Base-by-base conservation (phyloP, 2,113 vertebrate genomes). In the Picathartes gymnocephalus region DNA sequence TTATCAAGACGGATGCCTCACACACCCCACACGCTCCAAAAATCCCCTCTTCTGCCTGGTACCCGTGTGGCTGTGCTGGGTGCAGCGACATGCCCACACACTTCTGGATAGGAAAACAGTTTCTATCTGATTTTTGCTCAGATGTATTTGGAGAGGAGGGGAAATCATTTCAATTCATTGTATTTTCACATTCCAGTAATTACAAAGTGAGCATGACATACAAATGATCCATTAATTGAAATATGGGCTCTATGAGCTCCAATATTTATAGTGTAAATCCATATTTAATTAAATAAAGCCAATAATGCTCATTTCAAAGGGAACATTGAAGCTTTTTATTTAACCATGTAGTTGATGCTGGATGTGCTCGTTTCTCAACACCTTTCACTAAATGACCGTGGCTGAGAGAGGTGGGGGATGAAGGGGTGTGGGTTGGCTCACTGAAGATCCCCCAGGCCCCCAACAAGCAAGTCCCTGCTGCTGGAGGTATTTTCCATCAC, bases 211-310 rank as follows among this genome's bases (percentile, higher is more conserved):
- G 98, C 93, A 90, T 97, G 97, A 97, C 97, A 97, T 96, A 97
- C 74, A 98, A 97, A 98, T 96, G 98, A 97, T 98, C 97, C 97
- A 98, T 97, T 98, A 98, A 98, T 97, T 98, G 97, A 98, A 98
- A 98, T 97, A 97, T 71, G 96, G 98, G 97, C 94, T 96, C 86
- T 57, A 92, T 54, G 85, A 88, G 94, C 96, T 97, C 97, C 97
- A 96, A 97, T 97, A 98, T 98, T 98, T 98, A 97, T 98, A 95
- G 96, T 92, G 96, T 97, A 97, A 98, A 98, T 97, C 97, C 96
- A 98, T 98, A 98, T 98, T 98, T 98, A 97, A 98, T 98, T 98
- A 98, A 97, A 98, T 97, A 98, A 98, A 96, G 94, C 97, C 98
- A 97, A 98, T 98, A 97, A 97, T 93, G 96, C 97, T 97, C 97